These are phyloP conservation scores for Phoenicopterus ruber DNA, from an alignment of 2,113 vertebrate species.

Conservation along the genomic window DNA sequence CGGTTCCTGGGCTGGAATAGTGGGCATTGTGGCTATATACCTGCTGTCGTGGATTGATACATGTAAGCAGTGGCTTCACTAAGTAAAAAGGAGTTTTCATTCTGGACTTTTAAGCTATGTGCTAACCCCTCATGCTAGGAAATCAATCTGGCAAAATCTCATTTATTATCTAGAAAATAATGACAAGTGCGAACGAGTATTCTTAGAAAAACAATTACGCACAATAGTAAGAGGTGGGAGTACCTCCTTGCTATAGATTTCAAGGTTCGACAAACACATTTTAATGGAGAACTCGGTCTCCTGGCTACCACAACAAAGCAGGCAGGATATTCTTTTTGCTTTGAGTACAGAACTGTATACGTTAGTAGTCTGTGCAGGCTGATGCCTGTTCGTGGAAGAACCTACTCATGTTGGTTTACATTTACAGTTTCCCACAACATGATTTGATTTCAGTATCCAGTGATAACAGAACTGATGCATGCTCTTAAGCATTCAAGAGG, in stretches of 20 bases:
- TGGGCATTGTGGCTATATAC: not conserved
- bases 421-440: not conserved
- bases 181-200: not conserved
- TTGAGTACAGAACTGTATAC: not conserved
- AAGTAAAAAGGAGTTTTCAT: not conserved
- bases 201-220: not conserved
- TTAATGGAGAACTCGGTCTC: not conserved
- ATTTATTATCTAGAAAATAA: not conserved
- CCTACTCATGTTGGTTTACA: not conserved
- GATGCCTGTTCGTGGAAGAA: not conserved
- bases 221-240: not conserved
- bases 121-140: not conserved
- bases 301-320: constrained; percentile 33
- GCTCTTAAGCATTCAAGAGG: not conserved
- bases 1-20: not conserved
- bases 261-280: not conserved
- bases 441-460: not conserved
- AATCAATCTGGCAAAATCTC: not conserved
- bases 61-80: not conserved
- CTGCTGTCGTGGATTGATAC: not conserved
- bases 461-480: not conserved
- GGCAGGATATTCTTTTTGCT: constrained; percentile 1
- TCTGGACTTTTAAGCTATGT: not conserved
- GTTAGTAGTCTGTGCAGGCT: not conserved
- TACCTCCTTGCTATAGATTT: not conserved